Percentiles rank a stretch among this genome's conserved stretches.
Evolutionary conservation across 2,113 vertebrate genomes (phyloP).

Genomic region (human (Homo sapiens)): GRCh38 chr3:109195001-109195500

Average conservation of each 20-base stretch:
- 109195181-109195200: not conserved
- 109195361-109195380: not conserved
- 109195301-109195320: not conserved
- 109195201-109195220: not conserved
- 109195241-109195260: not conserved
- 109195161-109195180: not conserved
- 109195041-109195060: not conserved
- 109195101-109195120: not conserved
- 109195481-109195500: not conserved
- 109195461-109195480: not conserved
- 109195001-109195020: not conserved
- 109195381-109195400: not conserved
- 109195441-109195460: not conserved
- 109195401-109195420: not conserved
- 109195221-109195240: not conserved
- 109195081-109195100: not conserved
- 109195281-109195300: not conserved
- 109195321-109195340: not conserved
- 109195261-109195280: not conserved
- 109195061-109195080: not conserved
- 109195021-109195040: not conserved
- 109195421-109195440: too few species aligned
- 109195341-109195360: not conserved
- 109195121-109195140: not conserved
- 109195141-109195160: not conserved